A percentile compares a stretch with the other conserved stretches of the same genome.
phyloP scores from a whole-genome alignment of 2,113 vertebrate genomes.

The Benitochromis conjunctus region DNA sequence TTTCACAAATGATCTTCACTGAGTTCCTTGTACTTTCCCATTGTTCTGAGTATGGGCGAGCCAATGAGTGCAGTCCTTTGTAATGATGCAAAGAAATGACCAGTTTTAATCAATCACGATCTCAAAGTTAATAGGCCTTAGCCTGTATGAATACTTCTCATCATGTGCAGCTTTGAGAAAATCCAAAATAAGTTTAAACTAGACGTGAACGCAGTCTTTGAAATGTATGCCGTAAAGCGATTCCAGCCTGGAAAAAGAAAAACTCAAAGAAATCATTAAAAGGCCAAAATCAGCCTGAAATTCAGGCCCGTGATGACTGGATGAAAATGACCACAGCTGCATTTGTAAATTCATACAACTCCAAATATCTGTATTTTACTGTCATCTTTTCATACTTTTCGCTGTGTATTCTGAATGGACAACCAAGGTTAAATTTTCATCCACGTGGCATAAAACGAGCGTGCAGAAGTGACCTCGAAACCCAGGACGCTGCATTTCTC shows the following conservation, averaged over 20 bases:
- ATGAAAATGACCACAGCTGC: not conserved
- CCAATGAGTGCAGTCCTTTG: not conserved
- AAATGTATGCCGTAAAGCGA: not conserved
- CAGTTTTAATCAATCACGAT: not conserved
- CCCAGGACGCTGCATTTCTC: not conserved
- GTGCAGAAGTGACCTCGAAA: not conserved
- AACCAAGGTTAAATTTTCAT: not conserved
- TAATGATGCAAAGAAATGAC: not conserved
- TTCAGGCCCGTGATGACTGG: accelerated
- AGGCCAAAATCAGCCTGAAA: not conserved
- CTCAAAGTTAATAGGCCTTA: not conserved
- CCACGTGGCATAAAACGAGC: not conserved
- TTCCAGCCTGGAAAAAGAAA: not conserved
- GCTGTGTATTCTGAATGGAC: not conserved
- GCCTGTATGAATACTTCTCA: not conserved
- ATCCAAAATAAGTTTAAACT: not conserved
- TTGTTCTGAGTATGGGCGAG: not conserved
- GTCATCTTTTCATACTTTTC: not conserved
- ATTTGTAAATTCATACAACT: not conserved
- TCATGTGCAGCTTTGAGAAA: not conserved
- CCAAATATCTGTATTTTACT: not conserved
- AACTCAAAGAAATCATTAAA: not conserved
- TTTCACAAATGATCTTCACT: not conserved
- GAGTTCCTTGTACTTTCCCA: not conserved
- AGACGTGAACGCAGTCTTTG: too few species aligned